Percentiles rank a stretch among this genome's conserved stretches.
These are phyloP conservation scores for Aphelenchoides avenae DNA, from an alignment of 1,140 invertebrate genomes.

Conservation along the genomic window DNA sequence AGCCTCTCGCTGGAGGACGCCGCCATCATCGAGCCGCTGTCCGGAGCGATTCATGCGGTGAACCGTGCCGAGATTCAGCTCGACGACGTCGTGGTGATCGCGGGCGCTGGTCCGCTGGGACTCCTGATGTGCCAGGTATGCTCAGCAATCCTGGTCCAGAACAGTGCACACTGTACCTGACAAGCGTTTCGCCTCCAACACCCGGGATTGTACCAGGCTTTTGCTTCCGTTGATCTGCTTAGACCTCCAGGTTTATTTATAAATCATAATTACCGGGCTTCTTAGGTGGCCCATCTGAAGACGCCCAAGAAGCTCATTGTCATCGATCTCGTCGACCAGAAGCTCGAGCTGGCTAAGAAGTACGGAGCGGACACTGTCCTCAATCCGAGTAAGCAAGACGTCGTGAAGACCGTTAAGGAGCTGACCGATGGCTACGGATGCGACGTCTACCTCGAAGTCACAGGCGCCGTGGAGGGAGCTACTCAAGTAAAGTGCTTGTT, in stretches of 20 bases:
- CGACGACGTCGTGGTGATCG: conserved; percentile 1
- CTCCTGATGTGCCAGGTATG: background rate
- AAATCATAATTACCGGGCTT: no score
- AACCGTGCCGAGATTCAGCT: background rate
- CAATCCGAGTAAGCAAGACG: background rate
- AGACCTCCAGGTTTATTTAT: no score
- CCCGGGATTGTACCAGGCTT: no score
- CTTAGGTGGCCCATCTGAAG: background rate
- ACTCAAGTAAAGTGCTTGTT: no score
- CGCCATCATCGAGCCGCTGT: conserved; percentile 1
- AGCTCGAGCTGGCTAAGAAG: background rate
- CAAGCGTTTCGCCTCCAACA: no score
- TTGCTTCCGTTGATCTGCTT: no score
- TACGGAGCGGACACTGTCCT: background rate
- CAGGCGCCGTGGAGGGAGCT: background rate
- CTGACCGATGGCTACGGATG: background rate
- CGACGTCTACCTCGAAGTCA: conserved; percentile 1
- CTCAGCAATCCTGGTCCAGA: no score
- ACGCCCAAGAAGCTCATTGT: conserved; percentile 2
- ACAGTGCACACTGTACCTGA: no score
- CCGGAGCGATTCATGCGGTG: conserved; percentile 2
- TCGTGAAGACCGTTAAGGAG: background rate
- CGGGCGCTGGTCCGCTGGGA: conserved; percentile 1
- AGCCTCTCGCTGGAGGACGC: background rate
- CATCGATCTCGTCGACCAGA: background rate